Evolutionary conservation across 1,140 invertebrate species (phyloP).

Genomic region (Lordiphosa stackelbergi): DNA sequence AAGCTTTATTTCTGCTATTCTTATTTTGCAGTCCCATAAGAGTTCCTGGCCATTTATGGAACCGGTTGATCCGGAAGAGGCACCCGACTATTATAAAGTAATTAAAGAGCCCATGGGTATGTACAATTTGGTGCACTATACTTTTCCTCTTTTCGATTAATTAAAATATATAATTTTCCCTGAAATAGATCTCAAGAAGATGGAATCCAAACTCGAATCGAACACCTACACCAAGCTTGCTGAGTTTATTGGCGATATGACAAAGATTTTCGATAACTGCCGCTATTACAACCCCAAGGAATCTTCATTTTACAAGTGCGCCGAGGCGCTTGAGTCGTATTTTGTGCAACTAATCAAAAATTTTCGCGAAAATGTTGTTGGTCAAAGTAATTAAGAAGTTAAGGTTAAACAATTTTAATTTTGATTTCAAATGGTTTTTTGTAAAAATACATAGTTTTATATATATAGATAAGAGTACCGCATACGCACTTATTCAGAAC

Average conservation of each 20-base stretch:
- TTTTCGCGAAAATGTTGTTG: conserved; percentile 84
- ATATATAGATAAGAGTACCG: too few species aligned
- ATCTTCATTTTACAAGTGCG: conserved; percentile 96
- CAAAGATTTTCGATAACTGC: conserved; percentile 99
- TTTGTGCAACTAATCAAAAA: conserved; percentile 95
- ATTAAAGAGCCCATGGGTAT: conserved; percentile 99
- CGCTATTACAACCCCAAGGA: conserved; percentile 97
- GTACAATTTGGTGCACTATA: conserved; percentile 42
- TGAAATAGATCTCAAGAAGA: conserved; percentile 90
- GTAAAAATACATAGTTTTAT: too few species aligned
- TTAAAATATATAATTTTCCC: conserved; percentile 31
- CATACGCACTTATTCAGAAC: too few species aligned
- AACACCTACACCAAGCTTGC: conserved; percentile 91
- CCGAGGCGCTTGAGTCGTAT: conserved; percentile 95
- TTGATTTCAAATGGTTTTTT: conserved; percentile 14
- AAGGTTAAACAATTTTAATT: conserved; percentile 8
- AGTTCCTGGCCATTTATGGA: conserved; percentile 98
- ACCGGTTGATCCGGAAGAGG: conserved; percentile 95
- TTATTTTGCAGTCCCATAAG: conserved; percentile 84
- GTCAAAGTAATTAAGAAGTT: conserved; percentile 47
- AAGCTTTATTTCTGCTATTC: neutral
- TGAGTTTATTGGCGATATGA: conserved; percentile 98
- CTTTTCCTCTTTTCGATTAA: neutral
- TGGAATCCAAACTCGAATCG: conserved; percentile 92
- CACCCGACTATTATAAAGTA: conserved; percentile 97